Percentiles rank a stretch among this genome's conserved stretches.
Conservation (phyloP, 2,888 invertebrate genomes). For the Matsumyia berberina region DNA sequence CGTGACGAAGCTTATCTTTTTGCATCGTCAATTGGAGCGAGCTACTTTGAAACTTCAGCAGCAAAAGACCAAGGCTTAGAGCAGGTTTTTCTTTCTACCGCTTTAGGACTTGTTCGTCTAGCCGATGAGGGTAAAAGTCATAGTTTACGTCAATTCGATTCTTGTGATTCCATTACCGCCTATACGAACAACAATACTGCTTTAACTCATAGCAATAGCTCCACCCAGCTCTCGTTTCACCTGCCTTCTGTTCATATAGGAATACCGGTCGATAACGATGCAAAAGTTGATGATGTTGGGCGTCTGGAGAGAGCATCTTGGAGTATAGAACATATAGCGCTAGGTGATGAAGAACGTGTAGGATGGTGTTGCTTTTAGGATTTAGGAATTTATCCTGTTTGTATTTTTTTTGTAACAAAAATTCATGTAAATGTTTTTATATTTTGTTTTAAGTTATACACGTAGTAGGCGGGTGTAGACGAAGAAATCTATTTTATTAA, state of each 20-base stretch:
- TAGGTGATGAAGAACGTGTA: conserved; percentile 87
- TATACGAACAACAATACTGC: conserved; percentile 81
- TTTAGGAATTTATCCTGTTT: neutral
- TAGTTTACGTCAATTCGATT: conserved; percentile 87
- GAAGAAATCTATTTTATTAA: conserved; percentile 26
- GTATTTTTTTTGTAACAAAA: conserved; percentile 11
- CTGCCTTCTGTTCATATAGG: conserved; percentile 83
- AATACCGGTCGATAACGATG: conserved; percentile 85
- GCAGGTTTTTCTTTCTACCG: conserved; percentile 89
- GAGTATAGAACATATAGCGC: conserved; percentile 88
- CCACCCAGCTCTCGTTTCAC: conserved; percentile 79
- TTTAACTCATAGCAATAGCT: conserved; percentile 78
- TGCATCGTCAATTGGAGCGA: conserved; percentile 92
- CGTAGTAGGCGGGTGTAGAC: neutral
- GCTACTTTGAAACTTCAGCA: conserved; percentile 94
- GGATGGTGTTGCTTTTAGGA: conserved; percentile 87
- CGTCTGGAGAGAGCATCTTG: conserved; percentile 88
- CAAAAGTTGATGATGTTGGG: conserved; percentile 87
- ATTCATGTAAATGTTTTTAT: conserved; percentile 6
- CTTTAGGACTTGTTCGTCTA: conserved; percentile 87
- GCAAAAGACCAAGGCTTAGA: conserved; percentile 91
- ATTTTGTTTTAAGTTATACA: neutral
- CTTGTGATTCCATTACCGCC: conserved; percentile 84
- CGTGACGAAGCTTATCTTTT: conserved; percentile 90
- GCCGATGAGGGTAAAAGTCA: conserved; percentile 85